Evolutionary conservation across 1,140 invertebrate species (phyloP).

Genomic region (Drosophila micromelanica): DNA sequence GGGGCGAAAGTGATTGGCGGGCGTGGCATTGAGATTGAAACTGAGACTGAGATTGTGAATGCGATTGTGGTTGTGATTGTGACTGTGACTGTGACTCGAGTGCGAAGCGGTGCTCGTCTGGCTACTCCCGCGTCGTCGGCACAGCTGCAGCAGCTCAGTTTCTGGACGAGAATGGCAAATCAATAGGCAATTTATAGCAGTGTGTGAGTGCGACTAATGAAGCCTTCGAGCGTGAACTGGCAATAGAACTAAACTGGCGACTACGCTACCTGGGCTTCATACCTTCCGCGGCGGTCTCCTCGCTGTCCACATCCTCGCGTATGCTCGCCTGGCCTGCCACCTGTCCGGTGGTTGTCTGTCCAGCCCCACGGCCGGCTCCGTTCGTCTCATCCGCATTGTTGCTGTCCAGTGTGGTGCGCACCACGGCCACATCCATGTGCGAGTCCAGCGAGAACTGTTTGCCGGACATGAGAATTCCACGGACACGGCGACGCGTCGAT

Average conservation of each 20-base stretch:
- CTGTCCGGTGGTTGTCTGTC: not conserved
- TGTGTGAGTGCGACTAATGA: not conserved
- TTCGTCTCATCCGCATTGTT: slow-evolving; percentile 26
- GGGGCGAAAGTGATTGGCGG: slow-evolving; percentile 62
- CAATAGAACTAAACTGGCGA: slow-evolving; percentile 55
- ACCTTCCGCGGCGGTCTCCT: slow-evolving; percentile 81
- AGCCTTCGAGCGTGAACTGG: slow-evolving; percentile 32
- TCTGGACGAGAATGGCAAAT: slow-evolving; percentile 30
- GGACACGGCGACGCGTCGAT: slow-evolving; percentile 92
- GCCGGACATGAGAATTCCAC: slow-evolving; percentile 94
- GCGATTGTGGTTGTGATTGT: slow-evolving; percentile 4
- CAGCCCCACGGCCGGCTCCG: slow-evolving; percentile 3
- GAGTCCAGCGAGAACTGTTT: slow-evolving; percentile 96
- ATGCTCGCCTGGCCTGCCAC: slow-evolving; percentile 58
- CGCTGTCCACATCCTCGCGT: slow-evolving; percentile 69
- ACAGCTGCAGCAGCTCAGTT: slow-evolving; percentile 63
- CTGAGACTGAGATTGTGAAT: not conserved
- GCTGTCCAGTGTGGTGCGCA: slow-evolving; percentile 65
- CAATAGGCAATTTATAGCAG: not conserved
- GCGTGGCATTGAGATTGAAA: slow-evolving; percentile 32
- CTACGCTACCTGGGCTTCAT: slow-evolving; percentile 84
- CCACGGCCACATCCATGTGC: slow-evolving; percentile 92
- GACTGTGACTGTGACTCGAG: slow-evolving; percentile 38
- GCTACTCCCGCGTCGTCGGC: slow-evolving; percentile 18
- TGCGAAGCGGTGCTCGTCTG: slow-evolving; percentile 21